Percentiles rank a stretch among this genome's conserved stretches.
phyloP scores from a whole-genome alignment of 2,797 vertebrate species.

The Sebastes itinus region DNA sequence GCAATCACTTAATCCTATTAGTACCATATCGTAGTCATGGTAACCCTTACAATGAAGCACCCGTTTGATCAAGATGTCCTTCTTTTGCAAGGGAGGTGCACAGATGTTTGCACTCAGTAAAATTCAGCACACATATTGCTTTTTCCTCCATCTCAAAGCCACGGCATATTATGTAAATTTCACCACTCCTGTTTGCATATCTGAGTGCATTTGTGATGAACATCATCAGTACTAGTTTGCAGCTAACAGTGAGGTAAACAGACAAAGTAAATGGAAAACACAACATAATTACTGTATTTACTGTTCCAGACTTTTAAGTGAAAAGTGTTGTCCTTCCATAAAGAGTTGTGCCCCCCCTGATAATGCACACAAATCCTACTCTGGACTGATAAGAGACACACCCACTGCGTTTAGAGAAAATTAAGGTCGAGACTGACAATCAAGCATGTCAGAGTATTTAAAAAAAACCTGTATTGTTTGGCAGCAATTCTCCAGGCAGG shows the following conservation, averaged over 20 bases:
- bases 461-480: constrained; percentile 39
- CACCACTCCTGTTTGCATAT: constrained; percentile 25
- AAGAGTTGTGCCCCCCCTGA: constrained; percentile 16
- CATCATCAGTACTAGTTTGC: constrained; percentile 1
- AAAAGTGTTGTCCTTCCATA: constrained; percentile 4
- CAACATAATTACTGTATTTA: background rate
- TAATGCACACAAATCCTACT: constrained; percentile 14
- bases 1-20: constrained; percentile 72
- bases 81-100: constrained; percentile 32
- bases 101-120: constrained; percentile 54
- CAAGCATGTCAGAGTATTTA: constrained; percentile 37
- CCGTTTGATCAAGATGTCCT: constrained; percentile 49
- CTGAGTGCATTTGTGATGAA: constrained; percentile 30
- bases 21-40: constrained; percentile 54
- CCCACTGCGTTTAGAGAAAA: constrained; percentile 36
- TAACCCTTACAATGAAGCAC: constrained; percentile 52
- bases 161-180: constrained; percentile 45
- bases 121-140: constrained; percentile 12
- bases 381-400: constrained; percentile 9
- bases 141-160: constrained; percentile 20
- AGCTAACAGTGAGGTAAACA: constrained; percentile 15
- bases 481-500: constrained; percentile 65
- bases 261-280: constrained; percentile 28
- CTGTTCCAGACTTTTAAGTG: constrained; percentile 11
- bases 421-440: constrained; percentile 40